Base-by-base conservation (phyloP, 2,113 vertebrate species). In the Macrotus californicus region DNA sequence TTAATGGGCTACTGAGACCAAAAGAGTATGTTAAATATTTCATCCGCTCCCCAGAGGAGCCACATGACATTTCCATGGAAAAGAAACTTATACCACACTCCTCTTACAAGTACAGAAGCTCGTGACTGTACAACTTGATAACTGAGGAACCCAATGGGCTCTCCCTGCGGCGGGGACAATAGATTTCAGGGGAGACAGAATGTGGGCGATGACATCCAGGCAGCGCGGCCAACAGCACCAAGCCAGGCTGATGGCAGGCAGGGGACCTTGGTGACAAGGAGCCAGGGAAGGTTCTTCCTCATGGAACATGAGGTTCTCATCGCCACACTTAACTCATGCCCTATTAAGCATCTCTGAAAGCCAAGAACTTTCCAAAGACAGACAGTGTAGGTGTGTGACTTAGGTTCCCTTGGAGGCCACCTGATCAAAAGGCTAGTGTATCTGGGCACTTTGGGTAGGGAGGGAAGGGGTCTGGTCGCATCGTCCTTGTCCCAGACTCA, bases 91-190 rank as follows among this genome's bases (percentile, higher is more conserved):
- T 3, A 92, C 66, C 0, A 0, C 56, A 73, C 81, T 94, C 88
- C 77, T 92, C 43, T 94, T 67, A 79, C 72, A 94, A 94, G 94
- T 52, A 81, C 48, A 69, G 73, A 76, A 80, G 92, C 92, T 94
- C 85, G 81, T 4, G 22, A 94, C 77, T 84, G 61, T 89, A 95
- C 72, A 88, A 90, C 88, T 77, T 94, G 91, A 87, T 94, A 94
- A 97, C 26, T 95, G 94, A 94, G 95, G 92, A 88, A 85, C 90
- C 92, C 95, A 93, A 69, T 19, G 76, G 95, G 72, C 81, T 94
- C 72, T 72, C 81, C 94, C 90, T 86, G 76, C 96, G 91, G 84
- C 6, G 3, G 90, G 93, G 88, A 81, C 94, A 96, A 93, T 88
- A 86, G 85, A 94, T 94, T 92, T 96, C 72, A 95, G 79, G 73